phyloP scores from a whole-genome alignment of 2,113 vertebrate species.

The Cebus imitator region DNA sequence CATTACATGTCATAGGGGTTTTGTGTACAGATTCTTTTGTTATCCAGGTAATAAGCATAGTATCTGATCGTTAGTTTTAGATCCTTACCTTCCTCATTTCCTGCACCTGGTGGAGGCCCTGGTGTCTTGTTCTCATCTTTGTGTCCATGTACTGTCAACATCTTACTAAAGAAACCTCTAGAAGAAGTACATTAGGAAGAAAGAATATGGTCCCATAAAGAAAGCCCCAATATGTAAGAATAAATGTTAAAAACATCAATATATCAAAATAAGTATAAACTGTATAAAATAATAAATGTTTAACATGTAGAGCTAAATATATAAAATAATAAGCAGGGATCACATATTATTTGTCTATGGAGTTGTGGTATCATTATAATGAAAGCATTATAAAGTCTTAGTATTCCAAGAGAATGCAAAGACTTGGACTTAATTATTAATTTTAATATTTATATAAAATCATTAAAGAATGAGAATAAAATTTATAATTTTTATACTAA shows the following conservation, averaged over 20 bases:
- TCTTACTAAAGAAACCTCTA: neutral
- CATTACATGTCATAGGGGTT: no score
- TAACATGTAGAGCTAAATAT: neutral
- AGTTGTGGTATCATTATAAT: neutral
- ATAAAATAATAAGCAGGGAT: neutral
- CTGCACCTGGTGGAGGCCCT: no score
- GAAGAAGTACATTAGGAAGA: neutral
- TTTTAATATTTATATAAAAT: neutral
- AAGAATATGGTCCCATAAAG: neutral
- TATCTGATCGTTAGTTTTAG: no score
- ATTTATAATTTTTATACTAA: neutral
- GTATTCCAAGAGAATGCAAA: neutral
- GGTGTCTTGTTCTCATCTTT: no score
- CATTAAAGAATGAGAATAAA: neutral
- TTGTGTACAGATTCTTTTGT: no score
- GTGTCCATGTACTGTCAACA: neutral
- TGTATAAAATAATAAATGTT: conserved; percentile 4
- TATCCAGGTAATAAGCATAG: no score
- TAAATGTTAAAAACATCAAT: neutral
- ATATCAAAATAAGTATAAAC: neutral
- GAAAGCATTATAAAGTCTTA: neutral
- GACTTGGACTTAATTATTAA: neutral
- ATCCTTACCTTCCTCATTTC: no score
- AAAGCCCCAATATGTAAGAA: neutral
- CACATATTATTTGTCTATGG: neutral